Evolutionary conservation across 2,888 invertebrate species (phyloP), one percentile per base, ranked within the genome.

Genomic region (Chalcis sispes): DNA sequence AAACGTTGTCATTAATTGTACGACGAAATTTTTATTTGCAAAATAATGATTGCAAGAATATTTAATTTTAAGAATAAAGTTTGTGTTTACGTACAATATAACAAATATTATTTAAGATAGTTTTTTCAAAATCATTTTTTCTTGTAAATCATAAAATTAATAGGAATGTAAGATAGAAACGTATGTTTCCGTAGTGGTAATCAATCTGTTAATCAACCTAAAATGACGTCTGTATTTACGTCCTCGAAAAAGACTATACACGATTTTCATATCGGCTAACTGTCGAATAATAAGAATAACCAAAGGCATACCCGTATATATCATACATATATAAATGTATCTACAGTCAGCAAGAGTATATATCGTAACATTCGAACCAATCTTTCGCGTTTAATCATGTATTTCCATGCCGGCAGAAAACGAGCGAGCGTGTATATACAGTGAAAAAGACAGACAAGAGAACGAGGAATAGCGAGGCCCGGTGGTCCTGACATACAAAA

Each of bases 401-500:
- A 72, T 67, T 69, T 72, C 72, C 76, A 7, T 27, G 46, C 64
- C 56, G 36, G 7, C 58, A 64, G 64, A 70, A 75, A 64, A 42
- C 64, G 18, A 54, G 50, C 46, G 32, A 56, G 40, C 32, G n/a
- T 20, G 32, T 46, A 69, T 40, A 46, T 18, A 25, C 23, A 58
- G 27, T 32, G 15, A 46, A 61, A 46, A 32, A 58, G 23, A 50
- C 18, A 29, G 32, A 50, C 18, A 29, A 25, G 15, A 8, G 48
- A 23, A 27, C 58, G 62, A 32, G 75, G 78, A 81, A 76, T 75
- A 80, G 76, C 72, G 36, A 67, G 77, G 77, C 81, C 80, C 81
- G 85, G 86, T 85, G 86, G 85, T 86, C 75, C 42, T 15, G 62
- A 64, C 78, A 73, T 78, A 80, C 79, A 79, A 70, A 78, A n/a